phyloP scores from a whole-genome alignment of 2,797 vertebrate species.

The Sebastes baramenuke region DNA sequence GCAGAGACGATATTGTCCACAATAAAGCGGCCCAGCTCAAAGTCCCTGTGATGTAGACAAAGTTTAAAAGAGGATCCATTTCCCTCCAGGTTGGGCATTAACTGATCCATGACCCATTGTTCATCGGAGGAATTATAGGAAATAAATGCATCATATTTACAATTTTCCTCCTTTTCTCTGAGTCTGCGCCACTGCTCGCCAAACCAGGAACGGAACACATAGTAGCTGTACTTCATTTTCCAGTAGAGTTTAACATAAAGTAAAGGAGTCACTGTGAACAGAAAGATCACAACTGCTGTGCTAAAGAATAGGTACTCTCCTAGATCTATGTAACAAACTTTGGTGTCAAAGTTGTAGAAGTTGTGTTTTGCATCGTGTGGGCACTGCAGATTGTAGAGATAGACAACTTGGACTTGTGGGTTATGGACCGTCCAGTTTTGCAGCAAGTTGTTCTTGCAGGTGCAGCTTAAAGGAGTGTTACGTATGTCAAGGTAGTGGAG shows the following conservation, averaged over 20 bases:
- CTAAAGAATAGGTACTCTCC: slow-evolving; percentile 79
- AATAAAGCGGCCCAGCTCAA: slow-evolving; percentile 81
- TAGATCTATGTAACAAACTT: slow-evolving; percentile 83
- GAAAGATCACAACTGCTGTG: slow-evolving; percentile 74
- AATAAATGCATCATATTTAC: slow-evolving; percentile 88
- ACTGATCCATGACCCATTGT: slow-evolving; percentile 84
- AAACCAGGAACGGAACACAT: slow-evolving; percentile 86
- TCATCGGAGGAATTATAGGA: slow-evolving; percentile 89
- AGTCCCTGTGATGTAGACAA: slow-evolving; percentile 85
- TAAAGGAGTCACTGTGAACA: slow-evolving; percentile 79
- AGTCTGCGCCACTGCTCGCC: slow-evolving; percentile 82
- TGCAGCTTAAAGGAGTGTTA: slow-evolving; percentile 84
- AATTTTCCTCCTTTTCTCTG: slow-evolving; percentile 81
- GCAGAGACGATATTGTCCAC: slow-evolving; percentile 89
- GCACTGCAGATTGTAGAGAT: slow-evolving; percentile 79
- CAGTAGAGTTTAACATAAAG: slow-evolving; percentile 84
- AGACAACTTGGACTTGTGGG: slow-evolving; percentile 79
- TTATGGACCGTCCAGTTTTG: slow-evolving; percentile 81
- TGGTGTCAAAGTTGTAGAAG: slow-evolving; percentile 84
- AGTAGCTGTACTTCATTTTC: slow-evolving; percentile 85
- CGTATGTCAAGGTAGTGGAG: slow-evolving; percentile 87
- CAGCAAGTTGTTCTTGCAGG: slow-evolving; percentile 83
- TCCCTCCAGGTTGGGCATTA: slow-evolving; percentile 82
- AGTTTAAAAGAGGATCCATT: slow-evolving; percentile 76
- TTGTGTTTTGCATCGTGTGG: slow-evolving; percentile 44